phyloP scores from a whole-genome alignment of 1,140 invertebrate species.

The Vanessa tameamea region DNA sequence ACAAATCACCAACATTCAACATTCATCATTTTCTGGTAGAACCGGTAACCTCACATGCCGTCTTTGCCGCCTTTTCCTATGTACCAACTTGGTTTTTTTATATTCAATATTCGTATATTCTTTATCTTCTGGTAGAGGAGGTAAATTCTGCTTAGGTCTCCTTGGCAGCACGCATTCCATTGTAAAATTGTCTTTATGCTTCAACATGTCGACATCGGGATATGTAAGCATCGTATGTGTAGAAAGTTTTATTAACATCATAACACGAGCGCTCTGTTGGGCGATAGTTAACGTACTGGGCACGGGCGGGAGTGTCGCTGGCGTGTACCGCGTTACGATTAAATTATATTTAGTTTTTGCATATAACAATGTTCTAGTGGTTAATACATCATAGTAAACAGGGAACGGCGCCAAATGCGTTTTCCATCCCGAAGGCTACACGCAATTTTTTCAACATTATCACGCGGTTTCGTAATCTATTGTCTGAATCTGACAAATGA shows the following conservation, averaged over 20 bases:
- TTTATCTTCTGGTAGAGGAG: constrained; percentile 69
- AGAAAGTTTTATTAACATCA: constrained; percentile 64
- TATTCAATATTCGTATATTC: constrained; percentile 60
- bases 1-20: constrained; percentile 43
- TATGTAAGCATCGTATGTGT: constrained; percentile 51
- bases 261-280: constrained; percentile 48
- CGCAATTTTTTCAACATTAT: constrained; percentile 15
- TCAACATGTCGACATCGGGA: constrained; percentile 65
- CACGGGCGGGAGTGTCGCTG: constrained; percentile 14
- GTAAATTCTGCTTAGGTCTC: constrained; percentile 55
- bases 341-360: constrained; percentile 49
- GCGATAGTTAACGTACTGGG: constrained; percentile 51
- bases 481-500: not conserved
- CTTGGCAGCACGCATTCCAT: constrained; percentile 64
- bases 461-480: constrained; percentile 7
- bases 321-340: constrained; percentile 33
- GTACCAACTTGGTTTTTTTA: constrained; percentile 52
- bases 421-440: constrained; percentile 28
- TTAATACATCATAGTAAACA: constrained; percentile 41
- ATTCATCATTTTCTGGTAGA: constrained; percentile 65
- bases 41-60: constrained; percentile 59
- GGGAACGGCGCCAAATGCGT: constrained; percentile 48
- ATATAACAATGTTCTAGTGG: constrained; percentile 11
- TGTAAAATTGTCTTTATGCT: constrained; percentile 59
- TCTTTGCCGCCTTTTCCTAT: constrained; percentile 55